Base-by-base conservation (phyloP, 2,888 invertebrate species). In the Torymus tubicola region DNA sequence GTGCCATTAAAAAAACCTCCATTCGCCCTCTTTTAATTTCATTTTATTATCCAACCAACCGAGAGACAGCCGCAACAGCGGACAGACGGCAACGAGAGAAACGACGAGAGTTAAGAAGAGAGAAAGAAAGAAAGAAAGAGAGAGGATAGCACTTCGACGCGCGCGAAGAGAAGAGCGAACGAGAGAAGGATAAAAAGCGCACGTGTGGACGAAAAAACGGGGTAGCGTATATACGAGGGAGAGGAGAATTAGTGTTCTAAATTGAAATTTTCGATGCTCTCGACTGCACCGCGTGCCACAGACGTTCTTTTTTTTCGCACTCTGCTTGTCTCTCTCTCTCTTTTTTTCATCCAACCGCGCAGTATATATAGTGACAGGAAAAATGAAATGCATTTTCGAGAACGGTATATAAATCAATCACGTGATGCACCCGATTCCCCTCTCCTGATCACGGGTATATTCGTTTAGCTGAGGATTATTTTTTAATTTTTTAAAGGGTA, bases 231-330 rank as follows among this genome's bases (percentile, higher is more conserved):
- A n/a, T n/a, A n/a, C n/a, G n/a, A 12, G 10, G 31, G 58, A 31
- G 13, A 53, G 31, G 58, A 42, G 42, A 57, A 57, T 73, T 73
- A 57, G 42, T 64, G 53, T 42, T 73, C 53, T 64, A 64, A 73
- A 73, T 64, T 64, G 53, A 73, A 64, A 57, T 73, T 72, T 53
- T 31, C 18, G 16, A 53, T 18, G 11, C 13, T 24, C 55, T 31
- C 31, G 31, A 31, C n/a, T 50, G 14, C 13, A 12, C 42, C 12
- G 24, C 16, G 8, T 0, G 50, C 52, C n/a, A 10, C 53, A 14
- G 31, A 53, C 53, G 3, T 50, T 50, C 58, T 18, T 58, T 50
- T 50, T 24, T 16, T 52, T 42, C 52, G 52, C 24, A 3, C 24
- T 24, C 31, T 3, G 21, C 31, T 3, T 1, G 2, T 31, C 31